A percentile compares a stretch with the other conserved stretches of the same genome.
Evolutionary conservation across 2,888 invertebrate genomes (phyloP).

Genomic region (Opisthograptis luteolata): DNA sequence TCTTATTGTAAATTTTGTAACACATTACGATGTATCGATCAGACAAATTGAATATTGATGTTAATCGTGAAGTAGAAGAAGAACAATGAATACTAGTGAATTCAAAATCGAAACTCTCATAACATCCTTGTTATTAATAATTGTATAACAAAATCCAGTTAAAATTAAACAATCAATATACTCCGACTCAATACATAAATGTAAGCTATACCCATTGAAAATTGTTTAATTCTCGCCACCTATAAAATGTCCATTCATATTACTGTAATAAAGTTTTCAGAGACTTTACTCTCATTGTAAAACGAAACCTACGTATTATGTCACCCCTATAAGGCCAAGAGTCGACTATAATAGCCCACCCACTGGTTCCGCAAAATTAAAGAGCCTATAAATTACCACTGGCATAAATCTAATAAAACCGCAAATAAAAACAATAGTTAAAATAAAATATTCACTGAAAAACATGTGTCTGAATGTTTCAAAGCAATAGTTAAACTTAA

Average conservation of each 20-base stretch:
- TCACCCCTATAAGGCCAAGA: slow-evolving; percentile 21
- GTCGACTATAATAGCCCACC: slow-evolving; percentile 29
- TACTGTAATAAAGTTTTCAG: slow-evolving; percentile 19
- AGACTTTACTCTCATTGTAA: slow-evolving; percentile 25
- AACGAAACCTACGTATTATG: slow-evolving; percentile 29
- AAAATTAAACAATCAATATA: not conserved
- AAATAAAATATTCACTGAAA: slow-evolving; percentile 14
- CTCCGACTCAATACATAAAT: not conserved
- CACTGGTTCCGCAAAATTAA: slow-evolving; percentile 35
- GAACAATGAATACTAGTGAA: too few relatives aligned
- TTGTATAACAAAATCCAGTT: not conserved
- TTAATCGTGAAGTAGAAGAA: too few relatives aligned
- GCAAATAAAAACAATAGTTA: slow-evolving; percentile 23
- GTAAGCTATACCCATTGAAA: not conserved
- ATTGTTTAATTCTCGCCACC: not conserved
- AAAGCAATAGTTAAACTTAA: not conserved
- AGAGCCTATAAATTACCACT: slow-evolving; percentile 30
- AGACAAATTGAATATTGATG: too few relatives aligned
- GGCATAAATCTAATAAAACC: slow-evolving; percentile 20
- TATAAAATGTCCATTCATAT: slow-evolving; percentile 19
- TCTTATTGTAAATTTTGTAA: too few relatives aligned
- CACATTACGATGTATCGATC: too few relatives aligned
- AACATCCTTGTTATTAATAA: too few relatives aligned
- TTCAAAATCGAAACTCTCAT: too few relatives aligned
- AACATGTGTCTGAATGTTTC: slow-evolving; percentile 27